Percentiles rank a stretch among this genome's conserved stretches.
Evolutionary conservation across 2,113 vertebrate species (phyloP).

Genomic region (Xyliphius kryptos): DNA sequence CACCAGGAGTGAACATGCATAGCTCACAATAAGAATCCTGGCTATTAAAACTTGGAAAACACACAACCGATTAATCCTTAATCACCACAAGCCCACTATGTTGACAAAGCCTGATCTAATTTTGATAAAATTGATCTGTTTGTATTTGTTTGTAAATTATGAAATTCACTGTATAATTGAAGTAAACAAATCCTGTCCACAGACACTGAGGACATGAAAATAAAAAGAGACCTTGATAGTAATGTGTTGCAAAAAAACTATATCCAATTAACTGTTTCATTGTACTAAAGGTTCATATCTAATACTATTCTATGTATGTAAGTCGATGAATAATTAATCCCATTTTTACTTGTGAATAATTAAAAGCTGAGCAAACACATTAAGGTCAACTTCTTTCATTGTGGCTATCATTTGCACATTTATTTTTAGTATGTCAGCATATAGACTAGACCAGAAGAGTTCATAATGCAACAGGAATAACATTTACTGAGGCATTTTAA

Average conservation of each 20-base stretch:
- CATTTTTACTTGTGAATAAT: conserved; percentile 56
- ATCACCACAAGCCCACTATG: no score
- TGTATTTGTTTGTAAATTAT: neutral
- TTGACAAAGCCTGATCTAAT: neutral
- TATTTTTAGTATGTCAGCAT: conserved; percentile 42
- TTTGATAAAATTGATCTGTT: neutral
- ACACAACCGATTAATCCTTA: no score
- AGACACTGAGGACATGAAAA: neutral
- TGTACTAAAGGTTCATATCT: conserved; percentile 16
- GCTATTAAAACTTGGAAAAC: no score
- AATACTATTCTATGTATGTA: conserved; percentile 35
- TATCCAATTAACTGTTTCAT: conserved; percentile 9
- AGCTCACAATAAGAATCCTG: no score
- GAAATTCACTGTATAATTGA: neutral
- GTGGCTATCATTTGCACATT: conserved; percentile 56
- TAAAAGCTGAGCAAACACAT: conserved; percentile 49
- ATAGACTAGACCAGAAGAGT: conserved; percentile 15
- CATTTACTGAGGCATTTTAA: conserved; percentile 29
- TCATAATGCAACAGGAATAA: conserved; percentile 28
- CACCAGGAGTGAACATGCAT: no score
- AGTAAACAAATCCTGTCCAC: neutral
- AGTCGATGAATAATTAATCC: conserved; percentile 57
- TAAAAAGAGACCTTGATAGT: neutral
- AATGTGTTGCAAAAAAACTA: conserved; percentile 7
- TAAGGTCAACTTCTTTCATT: conserved; percentile 45